Conservation (phyloP, 2,888 invertebrate genomes). For the Rhagonycha fulva region DNA sequence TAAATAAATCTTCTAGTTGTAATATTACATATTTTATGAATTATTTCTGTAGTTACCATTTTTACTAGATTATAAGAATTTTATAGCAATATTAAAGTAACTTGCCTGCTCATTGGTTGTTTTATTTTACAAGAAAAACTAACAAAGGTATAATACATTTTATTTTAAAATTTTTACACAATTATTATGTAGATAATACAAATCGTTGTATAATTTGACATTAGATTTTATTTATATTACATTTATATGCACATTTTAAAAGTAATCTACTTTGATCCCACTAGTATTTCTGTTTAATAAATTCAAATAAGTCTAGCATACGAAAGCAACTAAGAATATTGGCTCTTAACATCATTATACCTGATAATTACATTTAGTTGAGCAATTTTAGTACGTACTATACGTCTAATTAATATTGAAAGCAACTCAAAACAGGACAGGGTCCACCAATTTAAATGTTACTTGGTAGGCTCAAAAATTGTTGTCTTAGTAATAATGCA, state of each 20-base stretch:
- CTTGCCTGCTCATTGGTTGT: conserved; percentile 5
- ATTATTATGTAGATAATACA: conserved; percentile 25
- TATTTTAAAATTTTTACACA: conserved; percentile 27
- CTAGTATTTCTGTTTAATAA: conserved; percentile 23
- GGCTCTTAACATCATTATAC: conserved; percentile 4
- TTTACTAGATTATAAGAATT: conserved; percentile 28
- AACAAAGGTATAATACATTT: neutral
- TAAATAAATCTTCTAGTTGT: neutral
- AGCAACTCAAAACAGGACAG: neutral
- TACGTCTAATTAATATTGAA: neutral
- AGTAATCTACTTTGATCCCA: conserved; percentile 34
- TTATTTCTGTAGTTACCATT: conserved; percentile 28
- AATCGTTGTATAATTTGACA: conserved; percentile 28
- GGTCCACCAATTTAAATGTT: neutral
- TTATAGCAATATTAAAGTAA: conserved; percentile 34
- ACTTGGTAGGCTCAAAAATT: neutral
- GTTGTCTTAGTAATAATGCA: too few relatives aligned
- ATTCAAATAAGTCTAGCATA: conserved; percentile 14
- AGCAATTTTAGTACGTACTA: conserved; percentile 19
- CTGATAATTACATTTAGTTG: conserved; percentile 21
- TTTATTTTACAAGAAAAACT: neutral
- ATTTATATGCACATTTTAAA: conserved; percentile 12
- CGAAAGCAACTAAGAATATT: conserved; percentile 12
- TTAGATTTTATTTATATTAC: conserved; percentile 3
- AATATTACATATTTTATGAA: conserved; percentile 4